Percentiles rank a stretch among this genome's conserved stretches.
Evolutionary conservation across 2,888 invertebrate genomes (phyloP).

Genomic region (Anoplius nigerrimus): DNA sequence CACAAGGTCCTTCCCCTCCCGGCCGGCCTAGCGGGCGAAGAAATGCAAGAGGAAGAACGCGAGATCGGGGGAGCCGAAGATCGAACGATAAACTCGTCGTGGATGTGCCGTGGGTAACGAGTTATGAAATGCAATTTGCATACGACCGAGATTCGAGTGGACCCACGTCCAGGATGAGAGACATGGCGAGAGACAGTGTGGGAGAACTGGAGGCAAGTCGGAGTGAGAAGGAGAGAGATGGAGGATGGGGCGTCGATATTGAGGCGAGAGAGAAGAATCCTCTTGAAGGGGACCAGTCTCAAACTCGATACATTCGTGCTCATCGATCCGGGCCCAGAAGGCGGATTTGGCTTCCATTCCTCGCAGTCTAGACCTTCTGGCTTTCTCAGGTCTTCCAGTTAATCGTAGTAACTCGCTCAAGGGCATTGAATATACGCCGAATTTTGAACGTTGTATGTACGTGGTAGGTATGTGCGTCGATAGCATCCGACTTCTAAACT

Average conservation of each 20-base stretch:
- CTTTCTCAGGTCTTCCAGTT: no score
- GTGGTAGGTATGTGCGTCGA: no score
- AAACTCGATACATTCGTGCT: conserved; percentile 46
- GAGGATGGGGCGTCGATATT: not conserved
- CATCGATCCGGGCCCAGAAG: conserved; percentile 33
- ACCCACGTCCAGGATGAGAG: conserved; percentile 13
- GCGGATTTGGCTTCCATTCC: conserved; percentile 44
- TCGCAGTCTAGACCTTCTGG: conserved; percentile 34
- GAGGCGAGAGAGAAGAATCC: conserved; percentile 15
- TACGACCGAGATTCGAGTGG: conserved; percentile 53
- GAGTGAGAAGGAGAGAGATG: no score
- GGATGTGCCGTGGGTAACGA: conserved; percentile 51
- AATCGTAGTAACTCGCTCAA: no score
- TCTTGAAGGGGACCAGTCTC: conserved; percentile 33
- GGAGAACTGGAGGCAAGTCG: no score
- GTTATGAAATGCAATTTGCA: conserved; percentile 70
- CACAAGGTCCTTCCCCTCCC: no score
- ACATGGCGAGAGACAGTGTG: conserved; percentile 1
- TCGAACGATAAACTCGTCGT: conserved; percentile 40
- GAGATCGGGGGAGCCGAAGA: conserved; percentile 19
- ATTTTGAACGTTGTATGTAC: no score
- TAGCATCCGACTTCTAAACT: no score
- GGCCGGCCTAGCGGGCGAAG: not conserved
- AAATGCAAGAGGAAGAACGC: conserved; percentile 14
- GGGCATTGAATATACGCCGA: no score